phyloP scores from a whole-genome alignment of 2,888 invertebrate genomes.

The Limnephilus marmoratus region DNA sequence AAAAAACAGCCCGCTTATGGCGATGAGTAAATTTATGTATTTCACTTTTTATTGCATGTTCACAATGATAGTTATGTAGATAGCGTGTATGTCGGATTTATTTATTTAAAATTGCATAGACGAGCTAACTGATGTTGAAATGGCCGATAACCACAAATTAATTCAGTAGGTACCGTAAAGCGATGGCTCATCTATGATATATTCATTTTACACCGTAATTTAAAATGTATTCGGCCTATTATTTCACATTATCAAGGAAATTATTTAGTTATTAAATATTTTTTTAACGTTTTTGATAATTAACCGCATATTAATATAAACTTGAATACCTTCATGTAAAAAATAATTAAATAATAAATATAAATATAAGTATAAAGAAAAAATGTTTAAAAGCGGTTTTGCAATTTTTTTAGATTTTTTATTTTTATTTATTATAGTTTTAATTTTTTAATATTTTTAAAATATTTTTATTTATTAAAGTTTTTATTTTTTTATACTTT shows the following conservation, averaged over 20 bases:
- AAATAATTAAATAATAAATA: too few relatives aligned
- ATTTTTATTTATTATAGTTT: too few relatives aligned
- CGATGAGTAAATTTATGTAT: neutral
- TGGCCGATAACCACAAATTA: neutral
- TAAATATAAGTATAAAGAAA: too few relatives aligned
- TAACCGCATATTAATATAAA: too few relatives aligned
- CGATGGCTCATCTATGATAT: neutral
- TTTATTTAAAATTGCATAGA: neutral
- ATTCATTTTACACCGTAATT: neutral
- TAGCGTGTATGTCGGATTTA: neutral
- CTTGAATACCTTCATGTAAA: too few relatives aligned
- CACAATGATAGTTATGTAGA: neutral
- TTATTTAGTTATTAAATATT: neutral
- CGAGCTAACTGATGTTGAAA: neutral
- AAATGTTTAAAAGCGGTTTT: too few relatives aligned
- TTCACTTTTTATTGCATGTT: neutral
- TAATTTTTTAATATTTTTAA: too few relatives aligned
- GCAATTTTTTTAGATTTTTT: too few relatives aligned
- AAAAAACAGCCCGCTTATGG: neutral
- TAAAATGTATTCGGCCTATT: neutral
- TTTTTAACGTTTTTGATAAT: too few relatives aligned
- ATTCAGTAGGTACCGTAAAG: neutral
- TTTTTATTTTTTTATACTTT: too few relatives aligned
- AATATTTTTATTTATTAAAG: too few relatives aligned
- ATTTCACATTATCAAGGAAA: neutral